Evolutionary conservation across 2,797 vertebrate species (phyloP).

Genomic region (Dryobates pubescens): DNA sequence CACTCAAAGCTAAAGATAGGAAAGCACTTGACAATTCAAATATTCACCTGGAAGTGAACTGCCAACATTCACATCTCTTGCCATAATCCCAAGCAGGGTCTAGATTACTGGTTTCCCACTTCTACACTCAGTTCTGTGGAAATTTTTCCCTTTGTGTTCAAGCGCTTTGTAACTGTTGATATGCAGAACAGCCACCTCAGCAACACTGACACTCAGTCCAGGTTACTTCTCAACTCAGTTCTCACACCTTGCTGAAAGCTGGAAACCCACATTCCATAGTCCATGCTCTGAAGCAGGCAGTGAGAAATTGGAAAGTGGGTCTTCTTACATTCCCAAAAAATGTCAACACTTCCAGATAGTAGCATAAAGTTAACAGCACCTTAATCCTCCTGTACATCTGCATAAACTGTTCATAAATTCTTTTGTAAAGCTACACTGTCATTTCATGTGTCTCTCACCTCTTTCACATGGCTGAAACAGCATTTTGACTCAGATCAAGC

Average conservation of each 20-base stretch:
- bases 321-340: background rate
- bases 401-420: background rate
- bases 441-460: background rate
- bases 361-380: background rate
- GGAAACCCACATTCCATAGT: background rate
- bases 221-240: background rate
- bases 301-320: background rate
- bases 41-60: background rate
- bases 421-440: background rate
- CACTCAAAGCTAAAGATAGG: background rate
- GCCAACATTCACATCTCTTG: no score
- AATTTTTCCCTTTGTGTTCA: background rate
- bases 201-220: background rate
- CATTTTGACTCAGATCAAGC: background rate
- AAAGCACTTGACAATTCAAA: background rate
- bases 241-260: background rate
- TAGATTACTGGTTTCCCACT: background rate
- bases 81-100: background rate
- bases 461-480: background rate
- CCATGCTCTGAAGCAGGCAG: background rate
- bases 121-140: background rate
- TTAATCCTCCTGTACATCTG: background rate
- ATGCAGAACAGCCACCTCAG: background rate
- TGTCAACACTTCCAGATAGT: background rate
- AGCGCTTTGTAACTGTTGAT: background rate